phyloP scores from a whole-genome alignment of 92 coral and sea anemone species.

The Pocillopora grandis region DNA sequence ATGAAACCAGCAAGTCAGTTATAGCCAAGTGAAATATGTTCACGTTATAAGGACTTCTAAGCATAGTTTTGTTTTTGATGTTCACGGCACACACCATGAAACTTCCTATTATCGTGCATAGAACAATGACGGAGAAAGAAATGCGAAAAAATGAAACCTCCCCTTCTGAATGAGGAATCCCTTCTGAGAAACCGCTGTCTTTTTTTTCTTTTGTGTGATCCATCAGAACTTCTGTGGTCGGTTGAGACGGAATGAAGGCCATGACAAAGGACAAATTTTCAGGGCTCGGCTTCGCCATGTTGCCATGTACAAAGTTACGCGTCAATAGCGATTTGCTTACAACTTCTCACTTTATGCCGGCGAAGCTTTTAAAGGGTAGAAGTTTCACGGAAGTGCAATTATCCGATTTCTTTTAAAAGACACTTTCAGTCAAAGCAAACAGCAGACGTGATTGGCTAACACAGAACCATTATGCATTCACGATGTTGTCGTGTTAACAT shows the following conservation, averaged over 20 bases:
- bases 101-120: conserved; percentile 46
- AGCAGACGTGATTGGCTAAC: neutral
- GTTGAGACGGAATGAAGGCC: neutral
- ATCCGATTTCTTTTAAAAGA: conserved; percentile 7
- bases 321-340: neutral
- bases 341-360: neutral
- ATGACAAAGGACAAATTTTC: neutral
- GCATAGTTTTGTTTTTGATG: conserved; percentile 48
- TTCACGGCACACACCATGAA: conserved; percentile 58
- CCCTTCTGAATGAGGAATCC: neutral
- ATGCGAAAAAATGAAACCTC: conserved; percentile 24
- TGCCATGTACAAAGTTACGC: neutral
- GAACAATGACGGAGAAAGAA: conserved; percentile 36
- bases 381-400: neutral
- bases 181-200: neutral
- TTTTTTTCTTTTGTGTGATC: neutral
- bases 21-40: conserved; percentile 59
- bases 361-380: neutral
- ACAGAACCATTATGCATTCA: neutral
- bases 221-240: neutral
- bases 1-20: conserved; percentile 51
- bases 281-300: conserved; percentile 1
- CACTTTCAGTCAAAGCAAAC: neutral
- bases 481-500: conserved; percentile 6
- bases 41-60: conserved; percentile 53